These are phyloP conservation scores for Brachionus paranguensis DNA, from an alignment of 1,140 invertebrate species.

Conservation along the genomic window DNA sequence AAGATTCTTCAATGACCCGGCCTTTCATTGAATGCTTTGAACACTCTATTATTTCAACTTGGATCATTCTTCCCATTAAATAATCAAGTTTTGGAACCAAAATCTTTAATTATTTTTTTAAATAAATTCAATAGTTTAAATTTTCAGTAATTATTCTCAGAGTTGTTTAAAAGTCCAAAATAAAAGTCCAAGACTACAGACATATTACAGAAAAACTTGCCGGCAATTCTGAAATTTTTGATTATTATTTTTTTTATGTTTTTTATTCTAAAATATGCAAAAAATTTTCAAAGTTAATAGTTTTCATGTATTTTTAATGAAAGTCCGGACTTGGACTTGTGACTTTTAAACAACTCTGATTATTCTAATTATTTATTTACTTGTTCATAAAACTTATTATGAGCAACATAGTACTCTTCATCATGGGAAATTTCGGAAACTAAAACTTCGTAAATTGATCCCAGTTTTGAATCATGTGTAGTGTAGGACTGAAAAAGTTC, in stretches of 20 bases:
- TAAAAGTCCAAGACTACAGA: too few species aligned
- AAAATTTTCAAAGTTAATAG: too few species aligned
- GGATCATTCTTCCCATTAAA: slow-evolving; percentile 75
- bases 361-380: slow-evolving; percentile 49
- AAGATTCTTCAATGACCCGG: neutral
- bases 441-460: slow-evolving; percentile 71
- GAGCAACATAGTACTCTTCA: slow-evolving; percentile 79
- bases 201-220: too few species aligned
- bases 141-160: too few species aligned
- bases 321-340: too few species aligned
- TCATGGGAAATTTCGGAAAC: slow-evolving; percentile 90
- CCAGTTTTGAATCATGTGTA: slow-evolving; percentile 72
- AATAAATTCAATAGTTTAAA: neutral
- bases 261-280: too few species aligned
- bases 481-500: slow-evolving; percentile 85
- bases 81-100: slow-evolving; percentile 62
- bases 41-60: slow-evolving; percentile 68
- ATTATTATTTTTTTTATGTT: too few species aligned
- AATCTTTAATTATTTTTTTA: neutral
- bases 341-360: too few species aligned
- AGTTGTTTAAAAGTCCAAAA: too few species aligned
- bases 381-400: slow-evolving; percentile 95
- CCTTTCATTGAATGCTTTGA: slow-evolving; percentile 82
- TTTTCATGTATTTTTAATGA: too few species aligned
- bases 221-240: too few species aligned